phyloP scores from a whole-genome alignment of 2,113 vertebrate species.

The Morphnarchus princeps region DNA sequence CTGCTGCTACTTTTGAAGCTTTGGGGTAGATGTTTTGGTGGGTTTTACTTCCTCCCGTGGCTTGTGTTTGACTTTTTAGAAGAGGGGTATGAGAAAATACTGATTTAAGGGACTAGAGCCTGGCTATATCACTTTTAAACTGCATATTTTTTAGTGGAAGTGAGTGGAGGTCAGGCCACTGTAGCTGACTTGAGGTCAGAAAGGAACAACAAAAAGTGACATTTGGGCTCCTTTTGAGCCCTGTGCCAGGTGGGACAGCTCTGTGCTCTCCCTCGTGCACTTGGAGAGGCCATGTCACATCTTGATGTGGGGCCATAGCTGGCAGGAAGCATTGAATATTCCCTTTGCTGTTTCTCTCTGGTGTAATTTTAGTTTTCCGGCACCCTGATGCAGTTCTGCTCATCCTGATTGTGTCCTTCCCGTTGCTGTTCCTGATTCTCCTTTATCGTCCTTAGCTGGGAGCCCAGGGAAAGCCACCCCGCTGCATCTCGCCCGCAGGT shows the following conservation, averaged over 20 bases:
- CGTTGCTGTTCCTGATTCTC: not conserved
- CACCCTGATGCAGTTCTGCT: not conserved
- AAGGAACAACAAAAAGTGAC: not conserved
- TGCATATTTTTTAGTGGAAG: not conserved
- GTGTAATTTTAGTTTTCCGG: not conserved
- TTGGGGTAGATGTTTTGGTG: not conserved
- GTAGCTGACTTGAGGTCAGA: not conserved
- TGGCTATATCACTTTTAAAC: not conserved
- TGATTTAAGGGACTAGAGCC: not conserved
- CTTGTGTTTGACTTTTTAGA: not conserved
- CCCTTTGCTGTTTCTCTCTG: not conserved
- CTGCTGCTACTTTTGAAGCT: not conserved
- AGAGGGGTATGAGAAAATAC: not conserved
- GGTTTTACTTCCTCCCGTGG: not conserved
- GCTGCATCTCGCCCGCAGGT: not conserved
- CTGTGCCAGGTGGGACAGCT: accelerated
- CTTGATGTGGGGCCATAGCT: not conserved
- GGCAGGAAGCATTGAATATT: not conserved
- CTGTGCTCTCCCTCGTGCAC: accelerated
- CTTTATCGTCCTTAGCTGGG: not conserved
- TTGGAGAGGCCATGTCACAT: not conserved
- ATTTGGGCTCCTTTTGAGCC: not conserved
- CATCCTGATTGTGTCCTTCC: not conserved
- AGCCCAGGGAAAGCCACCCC: accelerated
- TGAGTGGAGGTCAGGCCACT: not conserved